Percentiles rank a stretch among this genome's conserved stretches.
These are phyloP conservation scores for Disparrhopalites patrizii DNA, from an alignment of 2,888 invertebrate genomes.

Conservation along the genomic window DNA sequence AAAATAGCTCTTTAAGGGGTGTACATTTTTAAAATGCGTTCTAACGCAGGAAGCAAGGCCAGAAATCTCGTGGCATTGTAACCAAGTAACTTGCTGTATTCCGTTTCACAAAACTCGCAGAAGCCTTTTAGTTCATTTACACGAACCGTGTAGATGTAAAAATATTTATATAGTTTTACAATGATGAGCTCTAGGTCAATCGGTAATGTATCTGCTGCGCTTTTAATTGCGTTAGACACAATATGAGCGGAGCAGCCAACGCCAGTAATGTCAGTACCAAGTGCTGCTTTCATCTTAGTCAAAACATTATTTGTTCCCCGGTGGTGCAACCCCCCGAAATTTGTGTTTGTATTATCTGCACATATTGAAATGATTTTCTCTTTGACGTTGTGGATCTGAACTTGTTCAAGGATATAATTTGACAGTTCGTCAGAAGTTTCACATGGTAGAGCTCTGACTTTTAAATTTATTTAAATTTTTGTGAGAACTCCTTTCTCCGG, in stretches of 20 bases:
- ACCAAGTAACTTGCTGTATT: constrained; percentile 47
- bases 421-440: not conserved
- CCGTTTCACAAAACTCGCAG: constrained; percentile 45
- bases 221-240: constrained; percentile 49
- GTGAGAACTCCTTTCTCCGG: constrained; percentile 5
- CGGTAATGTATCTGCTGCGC: constrained; percentile 49
- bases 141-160: constrained; percentile 50
- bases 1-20: constrained; percentile 26
- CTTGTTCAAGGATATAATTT: not conserved
- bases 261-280: constrained; percentile 42
- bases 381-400: not conserved
- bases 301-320: constrained; percentile 48
- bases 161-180: constrained; percentile 50
- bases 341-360: constrained; percentile 35
- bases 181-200: constrained; percentile 50
- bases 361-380: constrained; percentile 21
- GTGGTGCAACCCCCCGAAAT: constrained; percentile 48
- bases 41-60: constrained; percentile 46
- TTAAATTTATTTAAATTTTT: not conserved
- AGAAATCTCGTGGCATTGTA: constrained; percentile 48
- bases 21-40: constrained; percentile 25
- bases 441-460: not conserved
- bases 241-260: constrained; percentile 50
- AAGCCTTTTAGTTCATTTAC: constrained; percentile 48
- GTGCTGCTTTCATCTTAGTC: constrained; percentile 43